Evolutionary conservation across 2,888 invertebrate genomes (phyloP), one percentile per base, ranked within the genome.

Genomic region (Frankliniella fusca): DNA sequence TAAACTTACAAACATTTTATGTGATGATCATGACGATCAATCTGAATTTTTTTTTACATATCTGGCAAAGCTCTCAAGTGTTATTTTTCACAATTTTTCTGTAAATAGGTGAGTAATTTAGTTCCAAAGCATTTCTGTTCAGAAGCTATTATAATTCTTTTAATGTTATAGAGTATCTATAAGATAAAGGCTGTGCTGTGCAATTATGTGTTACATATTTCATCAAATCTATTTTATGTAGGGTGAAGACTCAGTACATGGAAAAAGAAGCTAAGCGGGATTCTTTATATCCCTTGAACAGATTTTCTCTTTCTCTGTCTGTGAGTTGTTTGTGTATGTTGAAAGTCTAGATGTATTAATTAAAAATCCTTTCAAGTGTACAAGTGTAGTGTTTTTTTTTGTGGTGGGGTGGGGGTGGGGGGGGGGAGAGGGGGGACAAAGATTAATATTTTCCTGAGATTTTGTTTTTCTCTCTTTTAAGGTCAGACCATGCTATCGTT

Each of bases 161-260:
- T 54, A 54, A 20, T 27, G 70, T 76, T 76, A 3, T 76, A 76
- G 20, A 11, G 20, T 54, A 54, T 76, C 12, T 76, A 11, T 76
- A 76, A 76, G 70, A 27, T 76, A 76, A 76, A 27, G 70, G 70
- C 70, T 76, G 70, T 76, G 70, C 70, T 76, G 27, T 76, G 70
- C 70, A 76, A 76, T 76, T 23, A 76, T 20, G n/a, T 23, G 23
- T 76, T 27, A 38, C 5, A 38, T 76, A 23, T 76, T 27, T 27
- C 70, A 10, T 8, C 70, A 0, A 38, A 38, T 38, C 38, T 76
- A 76, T 76, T 76, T 76, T 27, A 15, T 54, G 12, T 76, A 76
- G 70, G 27, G 61, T 61, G 10, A 61, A 61, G 61, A 61, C n/a
- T 61, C 61, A 61, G 61, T 61, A 61, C 61, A 61, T 18, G 10